Evolutionary conservation across 2,797 vertebrate species (phyloP).

Genomic region (Merluccius polli): DNA sequence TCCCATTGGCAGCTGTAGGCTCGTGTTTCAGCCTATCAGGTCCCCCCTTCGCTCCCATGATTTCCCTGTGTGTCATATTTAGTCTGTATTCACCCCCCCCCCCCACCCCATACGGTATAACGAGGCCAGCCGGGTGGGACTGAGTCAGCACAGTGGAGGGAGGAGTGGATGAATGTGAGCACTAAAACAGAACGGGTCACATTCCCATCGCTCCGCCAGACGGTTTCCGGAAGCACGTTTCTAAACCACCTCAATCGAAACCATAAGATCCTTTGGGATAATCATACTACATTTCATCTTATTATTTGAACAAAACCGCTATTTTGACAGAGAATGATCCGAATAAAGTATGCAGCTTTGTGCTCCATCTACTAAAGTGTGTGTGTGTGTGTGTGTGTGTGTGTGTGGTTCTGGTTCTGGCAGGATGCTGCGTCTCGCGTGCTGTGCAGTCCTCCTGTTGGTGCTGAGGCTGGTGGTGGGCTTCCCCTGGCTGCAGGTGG

Average conservation of each 20-base stretch:
- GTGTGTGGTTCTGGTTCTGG: constrained; percentile 28
- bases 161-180: too few species aligned
- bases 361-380: constrained; percentile 7
- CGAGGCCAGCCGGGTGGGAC: too few species aligned
- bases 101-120: too few species aligned
- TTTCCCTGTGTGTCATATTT: not conserved
- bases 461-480: constrained; percentile 79
- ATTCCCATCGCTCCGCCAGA: not conserved
- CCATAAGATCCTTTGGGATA: not conserved
- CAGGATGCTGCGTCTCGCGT: constrained; percentile 85
- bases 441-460: constrained; percentile 80
- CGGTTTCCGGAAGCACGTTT: not conserved
- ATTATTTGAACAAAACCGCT: constrained; percentile 6
- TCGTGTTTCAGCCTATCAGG: constrained; percentile 41
- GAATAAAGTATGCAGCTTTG: not conserved
- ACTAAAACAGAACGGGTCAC: too few species aligned
- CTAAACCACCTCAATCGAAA: not conserved
- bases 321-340: constrained; percentile 11
- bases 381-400: constrained; percentile 24
- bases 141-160: too few species aligned
- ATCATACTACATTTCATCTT: too few species aligned
- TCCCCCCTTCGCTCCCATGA: constrained; percentile 20
- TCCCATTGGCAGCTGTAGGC: constrained; percentile 32
- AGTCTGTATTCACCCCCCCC: too few species aligned
- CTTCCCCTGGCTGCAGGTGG: constrained; percentile 85